These are phyloP conservation scores for Garrulus glandarius DNA, from an alignment of 2,797 vertebrate species.

Conservation along the genomic window DNA sequence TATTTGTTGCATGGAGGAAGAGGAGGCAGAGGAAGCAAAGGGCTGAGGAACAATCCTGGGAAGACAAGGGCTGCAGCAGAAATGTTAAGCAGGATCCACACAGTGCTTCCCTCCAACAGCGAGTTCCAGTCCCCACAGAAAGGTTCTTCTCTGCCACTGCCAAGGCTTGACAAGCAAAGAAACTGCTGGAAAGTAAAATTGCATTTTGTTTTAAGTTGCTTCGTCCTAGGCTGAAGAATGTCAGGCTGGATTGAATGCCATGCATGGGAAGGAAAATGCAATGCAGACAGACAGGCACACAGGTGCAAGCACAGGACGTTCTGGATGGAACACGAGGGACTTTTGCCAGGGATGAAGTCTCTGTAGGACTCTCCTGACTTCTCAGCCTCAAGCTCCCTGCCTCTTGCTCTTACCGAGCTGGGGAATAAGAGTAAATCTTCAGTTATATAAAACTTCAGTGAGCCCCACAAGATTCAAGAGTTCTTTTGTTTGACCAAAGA, in stretches of 20 bases:
- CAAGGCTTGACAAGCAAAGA: neutral
- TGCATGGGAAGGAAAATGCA: neutral
- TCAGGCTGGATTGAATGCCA: neutral
- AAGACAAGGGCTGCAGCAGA: neutral
- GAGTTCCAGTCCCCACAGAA: neutral
- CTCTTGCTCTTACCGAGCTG: neutral
- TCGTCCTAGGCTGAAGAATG: neutral
- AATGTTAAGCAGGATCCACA: neutral
- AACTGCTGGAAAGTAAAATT: neutral
- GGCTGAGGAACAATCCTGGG: neutral
- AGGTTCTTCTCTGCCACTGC: neutral
- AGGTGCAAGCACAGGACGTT: neutral
- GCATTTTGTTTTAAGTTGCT: neutral
- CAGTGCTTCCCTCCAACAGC: neutral
- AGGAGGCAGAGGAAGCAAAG: neutral
- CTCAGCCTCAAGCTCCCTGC: neutral
- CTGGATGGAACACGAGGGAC: neutral
- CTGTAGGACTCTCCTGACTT: neutral
- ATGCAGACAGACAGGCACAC: neutral
- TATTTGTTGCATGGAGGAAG: accelerated
- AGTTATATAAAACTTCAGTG: accelerated
- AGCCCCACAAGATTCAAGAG: neutral
- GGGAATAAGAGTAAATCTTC: neutral
- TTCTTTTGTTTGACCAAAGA: neutral
- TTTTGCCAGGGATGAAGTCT: neutral